Conservation (phyloP, 1,140 invertebrate genomes). For the Drosophila sproati region DNA sequence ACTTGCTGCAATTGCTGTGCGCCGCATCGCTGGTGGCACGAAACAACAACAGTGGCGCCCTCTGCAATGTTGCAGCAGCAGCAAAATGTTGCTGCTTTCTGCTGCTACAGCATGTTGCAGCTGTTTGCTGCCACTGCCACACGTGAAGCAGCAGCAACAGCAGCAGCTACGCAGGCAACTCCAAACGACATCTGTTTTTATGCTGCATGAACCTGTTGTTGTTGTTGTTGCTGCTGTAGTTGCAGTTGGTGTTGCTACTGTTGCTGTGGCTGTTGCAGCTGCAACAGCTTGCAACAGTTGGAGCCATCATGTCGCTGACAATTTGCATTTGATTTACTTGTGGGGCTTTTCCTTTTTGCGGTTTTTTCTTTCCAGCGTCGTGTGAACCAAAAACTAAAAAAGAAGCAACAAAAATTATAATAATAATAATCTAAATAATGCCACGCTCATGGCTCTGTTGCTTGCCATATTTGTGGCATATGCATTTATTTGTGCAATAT, state of each 20-base stretch:
- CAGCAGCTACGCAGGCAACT: constrained; percentile 11
- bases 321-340: constrained; percentile 68
- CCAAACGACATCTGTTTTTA: constrained; percentile 72
- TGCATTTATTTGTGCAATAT: no score
- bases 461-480: neutral
- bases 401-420: neutral
- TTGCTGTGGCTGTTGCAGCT: constrained; percentile 72
- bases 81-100: constrained; percentile 74
- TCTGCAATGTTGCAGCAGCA: constrained; percentile 83
- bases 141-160: constrained; percentile 40
- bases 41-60: constrained; percentile 84
- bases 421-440: neutral
- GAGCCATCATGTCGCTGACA: constrained; percentile 45
- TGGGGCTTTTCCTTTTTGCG: constrained; percentile 74
- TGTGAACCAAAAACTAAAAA: constrained; percentile 58
- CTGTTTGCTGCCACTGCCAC: constrained; percentile 52
- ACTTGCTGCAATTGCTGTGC: constrained; percentile 65
- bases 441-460: constrained; percentile 5
- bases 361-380: constrained; percentile 30
- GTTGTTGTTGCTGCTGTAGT: constrained; percentile 34
- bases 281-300: constrained; percentile 49
- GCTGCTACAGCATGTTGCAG: constrained; percentile 74
- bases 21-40: constrained; percentile 81
- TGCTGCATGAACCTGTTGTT: constrained; percentile 55
- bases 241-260: constrained; percentile 29